Percentiles rank a stretch among this genome's conserved stretches.
These are phyloP conservation scores for Labia minor DNA, from an alignment of 2,888 invertebrate species.

Conservation along the genomic window DNA sequence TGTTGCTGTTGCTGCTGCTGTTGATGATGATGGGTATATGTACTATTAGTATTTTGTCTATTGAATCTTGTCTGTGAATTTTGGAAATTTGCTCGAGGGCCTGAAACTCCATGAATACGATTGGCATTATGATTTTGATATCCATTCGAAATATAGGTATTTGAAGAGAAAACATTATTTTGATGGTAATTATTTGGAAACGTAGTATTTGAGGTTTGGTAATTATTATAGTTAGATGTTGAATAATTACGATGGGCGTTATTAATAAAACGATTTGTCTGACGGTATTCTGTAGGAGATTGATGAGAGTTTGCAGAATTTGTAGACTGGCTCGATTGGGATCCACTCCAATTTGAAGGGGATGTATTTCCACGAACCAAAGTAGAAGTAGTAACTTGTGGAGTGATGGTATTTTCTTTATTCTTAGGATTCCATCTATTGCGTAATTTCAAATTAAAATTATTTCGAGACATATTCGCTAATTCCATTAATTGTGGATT, in stretches of 20 bases:
- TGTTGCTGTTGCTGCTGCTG: conserved; percentile 15
- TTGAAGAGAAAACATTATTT: background rate
- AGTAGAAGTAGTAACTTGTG: background rate
- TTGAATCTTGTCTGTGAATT: background rate
- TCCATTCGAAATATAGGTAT: background rate
- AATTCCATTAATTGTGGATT: conserved; percentile 69
- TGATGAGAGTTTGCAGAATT: background rate
- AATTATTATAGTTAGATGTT: background rate
- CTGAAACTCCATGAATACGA: conserved; percentile 20
- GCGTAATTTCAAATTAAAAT: conserved; percentile 30
- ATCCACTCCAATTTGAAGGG: background rate
- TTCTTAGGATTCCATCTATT: conserved; percentile 38
- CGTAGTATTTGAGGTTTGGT: background rate
- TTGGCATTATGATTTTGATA: background rate
- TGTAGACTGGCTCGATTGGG: background rate
- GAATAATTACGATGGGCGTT: background rate
- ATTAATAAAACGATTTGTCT: background rate
- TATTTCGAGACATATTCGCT: conserved; percentile 44
- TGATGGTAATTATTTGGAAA: background rate
- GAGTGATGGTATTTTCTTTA: conserved; percentile 24
- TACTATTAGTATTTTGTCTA: background rate
- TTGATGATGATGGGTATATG: background rate
- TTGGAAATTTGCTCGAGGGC: conserved; percentile 13
- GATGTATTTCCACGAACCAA: background rate
- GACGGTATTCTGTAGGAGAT: background rate